Evolutionary conservation across 2,888 invertebrate genomes (phyloP).

Genomic region (Elmis aenea): DNA sequence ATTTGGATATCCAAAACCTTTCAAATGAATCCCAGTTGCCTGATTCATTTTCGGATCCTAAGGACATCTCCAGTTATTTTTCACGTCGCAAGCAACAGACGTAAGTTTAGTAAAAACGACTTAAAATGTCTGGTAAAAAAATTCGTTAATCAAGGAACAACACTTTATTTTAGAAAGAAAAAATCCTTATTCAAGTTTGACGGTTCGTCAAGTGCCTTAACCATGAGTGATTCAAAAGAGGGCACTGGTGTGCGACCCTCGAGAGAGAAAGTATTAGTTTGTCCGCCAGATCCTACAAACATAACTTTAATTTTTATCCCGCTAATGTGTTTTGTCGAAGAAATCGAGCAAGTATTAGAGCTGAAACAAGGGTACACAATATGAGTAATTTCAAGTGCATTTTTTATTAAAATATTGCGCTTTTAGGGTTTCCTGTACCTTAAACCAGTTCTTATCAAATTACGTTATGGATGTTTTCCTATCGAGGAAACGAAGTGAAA

Average conservation of each 20-base stretch:
- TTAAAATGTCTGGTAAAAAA: conserved; percentile 3
- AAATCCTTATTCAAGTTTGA: conserved; percentile 67
- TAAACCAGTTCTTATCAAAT: conserved; percentile 79
- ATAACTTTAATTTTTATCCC: conserved; percentile 77
- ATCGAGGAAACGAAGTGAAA: conserved; percentile 65
- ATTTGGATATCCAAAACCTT: conserved; percentile 80
- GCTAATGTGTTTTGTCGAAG: conserved; percentile 75
- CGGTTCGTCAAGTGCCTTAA: conserved; percentile 49
- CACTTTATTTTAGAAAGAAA: conserved; percentile 53
- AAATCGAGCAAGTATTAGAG: conserved; percentile 68
- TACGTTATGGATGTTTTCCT: conserved; percentile 85
- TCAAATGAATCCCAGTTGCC: conserved; percentile 55
- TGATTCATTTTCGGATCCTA: conserved; percentile 37
- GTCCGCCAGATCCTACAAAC: conserved; percentile 68
- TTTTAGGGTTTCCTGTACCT: conserved; percentile 61
- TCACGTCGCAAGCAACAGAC: conserved; percentile 48
- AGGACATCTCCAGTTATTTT: conserved; percentile 55
- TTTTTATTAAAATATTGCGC: background rate
- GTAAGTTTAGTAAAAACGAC: conserved; percentile 26
- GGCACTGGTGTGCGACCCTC: conserved; percentile 11
- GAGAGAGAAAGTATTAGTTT: conserved; percentile 63
- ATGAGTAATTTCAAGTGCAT: conserved; percentile 1
- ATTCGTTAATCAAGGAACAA: too few species aligned
- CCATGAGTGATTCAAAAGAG: conserved; percentile 37
- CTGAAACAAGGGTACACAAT: conserved; percentile 49